These are phyloP conservation scores for Notocelia uddmanniana DNA, from an alignment of 2,888 invertebrate genomes.

Conservation along the genomic window DNA sequence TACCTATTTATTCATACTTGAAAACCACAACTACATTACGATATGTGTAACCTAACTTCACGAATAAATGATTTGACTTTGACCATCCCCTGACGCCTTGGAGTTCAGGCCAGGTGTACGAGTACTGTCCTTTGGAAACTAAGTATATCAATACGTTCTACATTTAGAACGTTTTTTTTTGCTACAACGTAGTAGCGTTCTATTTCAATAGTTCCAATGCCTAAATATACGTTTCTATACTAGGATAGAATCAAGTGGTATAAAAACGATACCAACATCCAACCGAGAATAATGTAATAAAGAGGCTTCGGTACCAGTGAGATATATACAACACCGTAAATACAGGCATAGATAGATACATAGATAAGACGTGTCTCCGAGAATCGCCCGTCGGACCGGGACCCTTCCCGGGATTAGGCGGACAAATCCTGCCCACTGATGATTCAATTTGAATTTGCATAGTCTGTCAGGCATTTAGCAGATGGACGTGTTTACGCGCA, in stretches of 20 bases:
- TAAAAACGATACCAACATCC: neutral
- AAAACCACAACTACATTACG: too few relatives aligned
- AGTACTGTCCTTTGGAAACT: too few relatives aligned
- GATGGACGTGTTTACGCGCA: constrained; percentile 44
- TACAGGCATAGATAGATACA: constrained; percentile 1
- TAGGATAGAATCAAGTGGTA: too few relatives aligned
- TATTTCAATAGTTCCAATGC: neutral
- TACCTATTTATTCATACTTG: too few relatives aligned
- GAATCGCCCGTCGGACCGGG: constrained; percentile 51
- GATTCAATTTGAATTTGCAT: constrained; percentile 79
- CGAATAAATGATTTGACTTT: too few relatives aligned
- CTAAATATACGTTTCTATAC: neutral
- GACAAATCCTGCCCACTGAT: constrained; percentile 66
- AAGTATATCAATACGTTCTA: too few relatives aligned
- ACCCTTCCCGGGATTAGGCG: constrained; percentile 57
- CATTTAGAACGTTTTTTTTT: too few relatives aligned
- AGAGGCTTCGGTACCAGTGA: neutral
- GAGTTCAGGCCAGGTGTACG: too few relatives aligned
- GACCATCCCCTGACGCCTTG: too few relatives aligned
- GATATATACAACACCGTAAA: neutral
- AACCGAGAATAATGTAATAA: neutral
- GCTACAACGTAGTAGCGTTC: too few relatives aligned
- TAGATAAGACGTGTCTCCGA: constrained; percentile 46
- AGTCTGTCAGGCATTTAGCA: constrained; percentile 55
- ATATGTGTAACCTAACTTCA: too few relatives aligned